Evolutionary conservation across 2,888 invertebrate species (phyloP).

Genomic region (Drosophila tripunctata): DNA sequence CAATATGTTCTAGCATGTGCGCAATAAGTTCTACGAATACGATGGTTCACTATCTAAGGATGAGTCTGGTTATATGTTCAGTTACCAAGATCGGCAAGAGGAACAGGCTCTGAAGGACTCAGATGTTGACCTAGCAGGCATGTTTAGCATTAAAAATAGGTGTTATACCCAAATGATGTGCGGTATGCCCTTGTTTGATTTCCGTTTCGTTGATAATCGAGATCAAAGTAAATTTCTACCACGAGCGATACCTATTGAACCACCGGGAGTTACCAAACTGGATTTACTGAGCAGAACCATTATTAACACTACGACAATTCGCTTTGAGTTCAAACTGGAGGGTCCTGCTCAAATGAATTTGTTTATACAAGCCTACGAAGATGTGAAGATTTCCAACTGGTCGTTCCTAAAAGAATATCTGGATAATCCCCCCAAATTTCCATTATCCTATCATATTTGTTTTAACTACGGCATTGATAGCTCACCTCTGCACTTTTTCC

Average conservation of each 20-base stretch:
- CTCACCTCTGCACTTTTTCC: conserved; percentile 60
- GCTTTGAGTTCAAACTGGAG: conserved; percentile 62
- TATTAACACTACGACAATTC: conserved; percentile 45
- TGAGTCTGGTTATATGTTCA: conserved; percentile 84
- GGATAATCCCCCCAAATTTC: conserved; percentile 33
- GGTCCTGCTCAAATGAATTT: conserved; percentile 76
- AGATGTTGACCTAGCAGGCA: conserved; percentile 53
- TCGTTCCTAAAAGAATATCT: conserved; percentile 65
- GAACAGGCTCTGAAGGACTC: conserved; percentile 43
- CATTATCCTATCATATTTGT: conserved; percentile 68
- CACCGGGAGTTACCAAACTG: conserved; percentile 57
- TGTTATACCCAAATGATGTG: conserved; percentile 74
- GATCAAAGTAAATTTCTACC: conserved; percentile 63
- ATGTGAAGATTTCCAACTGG: conserved; percentile 69
- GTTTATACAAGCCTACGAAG: conserved; percentile 65
- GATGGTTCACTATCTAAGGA: conserved; percentile 76
- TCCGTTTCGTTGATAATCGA: conserved; percentile 51
- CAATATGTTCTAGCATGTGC: conserved; percentile 82
- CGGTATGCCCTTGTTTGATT: conserved; percentile 72
- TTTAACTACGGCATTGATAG: conserved; percentile 65
- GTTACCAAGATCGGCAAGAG: conserved; percentile 83
- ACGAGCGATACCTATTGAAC: conserved; percentile 38
- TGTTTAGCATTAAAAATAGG: conserved; percentile 46
- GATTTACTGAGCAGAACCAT: conserved; percentile 56
- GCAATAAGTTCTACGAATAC: conserved; percentile 83